These are phyloP conservation scores for Castor canadensis DNA, from an alignment of 2,113 vertebrate genomes.

Conservation along the genomic window DNA sequence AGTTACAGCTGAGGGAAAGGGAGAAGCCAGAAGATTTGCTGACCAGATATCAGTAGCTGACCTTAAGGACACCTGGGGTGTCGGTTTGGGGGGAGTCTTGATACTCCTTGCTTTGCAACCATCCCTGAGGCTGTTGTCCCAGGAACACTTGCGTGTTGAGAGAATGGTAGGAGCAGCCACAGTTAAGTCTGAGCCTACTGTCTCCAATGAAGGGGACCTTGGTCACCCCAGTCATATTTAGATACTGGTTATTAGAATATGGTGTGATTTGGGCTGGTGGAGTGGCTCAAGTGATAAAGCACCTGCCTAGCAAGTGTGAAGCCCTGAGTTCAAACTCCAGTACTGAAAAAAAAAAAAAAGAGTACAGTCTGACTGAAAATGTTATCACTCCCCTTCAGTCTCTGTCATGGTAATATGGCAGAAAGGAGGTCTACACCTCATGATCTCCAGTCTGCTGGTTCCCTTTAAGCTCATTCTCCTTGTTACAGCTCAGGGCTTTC, in stretches of 20 bases:
- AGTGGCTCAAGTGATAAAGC: too few relatives aligned
- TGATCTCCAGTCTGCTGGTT: neutral
- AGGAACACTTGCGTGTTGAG: neutral
- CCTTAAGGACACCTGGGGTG: neutral
- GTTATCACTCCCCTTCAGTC: neutral
- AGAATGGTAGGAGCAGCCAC: neutral
- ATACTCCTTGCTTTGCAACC: neutral
- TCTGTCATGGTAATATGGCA: neutral
- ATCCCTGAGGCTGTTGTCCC: neutral
- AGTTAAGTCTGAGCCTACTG: too few relatives aligned
- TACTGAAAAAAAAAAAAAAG: too few relatives aligned
- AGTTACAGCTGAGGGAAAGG: conserved; percentile 16
- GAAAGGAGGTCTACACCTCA: neutral
- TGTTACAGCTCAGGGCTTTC: too few relatives aligned
- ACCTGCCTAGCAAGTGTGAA: too few relatives aligned
- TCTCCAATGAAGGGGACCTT: too few relatives aligned
- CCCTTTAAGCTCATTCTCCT: too few relatives aligned
- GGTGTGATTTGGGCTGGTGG: too few relatives aligned
- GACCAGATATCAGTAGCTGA: neutral
- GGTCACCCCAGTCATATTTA: neutral
- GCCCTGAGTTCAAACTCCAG: too few relatives aligned
- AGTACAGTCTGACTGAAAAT: neutral
- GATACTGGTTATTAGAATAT: neutral
- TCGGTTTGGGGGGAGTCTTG: neutral
- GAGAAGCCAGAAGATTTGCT: neutral